Base-by-base conservation (phyloP, 2,113 vertebrate genomes). In the Xenopus tropicalis region DNA sequence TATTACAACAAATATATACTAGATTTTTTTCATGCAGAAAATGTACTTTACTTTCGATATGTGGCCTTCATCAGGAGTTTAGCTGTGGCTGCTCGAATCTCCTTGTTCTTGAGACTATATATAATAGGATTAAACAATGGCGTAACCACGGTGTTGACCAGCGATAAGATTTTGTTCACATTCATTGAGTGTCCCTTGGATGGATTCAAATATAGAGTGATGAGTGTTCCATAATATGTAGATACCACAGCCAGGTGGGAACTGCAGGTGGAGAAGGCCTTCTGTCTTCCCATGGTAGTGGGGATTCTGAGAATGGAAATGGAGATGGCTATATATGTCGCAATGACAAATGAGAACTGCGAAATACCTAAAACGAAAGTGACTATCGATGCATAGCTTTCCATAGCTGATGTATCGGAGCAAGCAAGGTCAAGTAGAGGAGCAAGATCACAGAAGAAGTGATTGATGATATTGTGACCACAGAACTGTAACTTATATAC, bases 11-110 rank as follows among this genome's bases (percentile, higher is more conserved):
- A n/a, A n/a, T n/a, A n/a, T 37, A 37, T 37, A 37, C 29, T 37
- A 6, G 6, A 37, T 37, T 37, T 37, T 37, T 37, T 37, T 37
- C 29, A 37, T 37, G 29, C 29, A 37, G 29, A 37, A 37, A 37
- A 37, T 37, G 29, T 37, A 37, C 29, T 37, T 37, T 37, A 37
- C 2, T 37, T 37, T 37, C 6, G 5, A 4, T 37, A 54, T 54
- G 14, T n/a, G n/a, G 13, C 14, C 14, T n/a, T 25, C 23, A 2
- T 51, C 13, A 70, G 12, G 14, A 85, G 24, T 69, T 85, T 86
- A 69, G n/a, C 81, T 82, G 82, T 79, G 21, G 82, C 80, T 58
- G 52, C 0, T 46, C 16, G 56, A 16, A 74, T 66, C 8, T 74
- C 63, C 9, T 74, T n/a, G 43, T 74, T 74, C 21, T 42, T 67